These are phyloP conservation scores for Lindbergichthys nudifrons DNA, from an alignment of 2,797 vertebrate genomes.

Conservation along the genomic window DNA sequence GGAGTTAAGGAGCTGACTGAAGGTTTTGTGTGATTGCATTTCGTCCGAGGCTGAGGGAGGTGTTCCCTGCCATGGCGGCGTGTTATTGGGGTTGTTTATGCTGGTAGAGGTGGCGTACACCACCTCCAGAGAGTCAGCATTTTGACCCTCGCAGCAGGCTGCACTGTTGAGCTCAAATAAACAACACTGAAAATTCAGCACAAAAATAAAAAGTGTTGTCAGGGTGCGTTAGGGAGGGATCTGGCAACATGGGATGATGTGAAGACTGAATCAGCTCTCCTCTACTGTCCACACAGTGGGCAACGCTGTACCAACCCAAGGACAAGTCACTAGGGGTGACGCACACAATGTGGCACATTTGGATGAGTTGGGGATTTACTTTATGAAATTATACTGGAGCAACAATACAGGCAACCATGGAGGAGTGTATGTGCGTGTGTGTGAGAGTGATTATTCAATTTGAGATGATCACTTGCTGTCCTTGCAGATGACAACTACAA, in stretches of 20 bases:
- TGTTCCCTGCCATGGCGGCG: constrained; percentile 47
- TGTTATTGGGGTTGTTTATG: constrained; percentile 29
- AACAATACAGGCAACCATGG: constrained; percentile 28
- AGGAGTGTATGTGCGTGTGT: not conserved
- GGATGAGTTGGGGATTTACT: constrained; percentile 39
- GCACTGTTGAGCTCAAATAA: constrained; percentile 46
- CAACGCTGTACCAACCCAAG: constrained; percentile 52
- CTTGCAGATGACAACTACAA: constrained; percentile 36
- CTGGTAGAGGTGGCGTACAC: constrained; percentile 27
- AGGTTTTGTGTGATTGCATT: constrained; percentile 61
- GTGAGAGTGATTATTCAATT: constrained; percentile 31
- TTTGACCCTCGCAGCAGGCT: constrained; percentile 59
- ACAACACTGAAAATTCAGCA: constrained; percentile 68
- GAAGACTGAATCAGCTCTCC: constrained; percentile 78
- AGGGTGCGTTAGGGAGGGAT: constrained; percentile 58
- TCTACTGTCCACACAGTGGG: constrained; percentile 61
- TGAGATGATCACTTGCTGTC: constrained; percentile 35
- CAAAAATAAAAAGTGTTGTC: constrained; percentile 67
- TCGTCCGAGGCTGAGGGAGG: constrained; percentile 53
- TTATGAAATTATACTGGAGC: constrained; percentile 35
- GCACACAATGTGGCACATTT: constrained; percentile 33
- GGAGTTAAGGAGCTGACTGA: constrained; percentile 62
- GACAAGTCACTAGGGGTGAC: constrained; percentile 45
- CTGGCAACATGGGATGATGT: constrained; percentile 69
- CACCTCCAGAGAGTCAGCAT: constrained; percentile 56